phyloP scores from a whole-genome alignment of 2,797 vertebrate genomes.

The Trichosurus vulpecula region DNA sequence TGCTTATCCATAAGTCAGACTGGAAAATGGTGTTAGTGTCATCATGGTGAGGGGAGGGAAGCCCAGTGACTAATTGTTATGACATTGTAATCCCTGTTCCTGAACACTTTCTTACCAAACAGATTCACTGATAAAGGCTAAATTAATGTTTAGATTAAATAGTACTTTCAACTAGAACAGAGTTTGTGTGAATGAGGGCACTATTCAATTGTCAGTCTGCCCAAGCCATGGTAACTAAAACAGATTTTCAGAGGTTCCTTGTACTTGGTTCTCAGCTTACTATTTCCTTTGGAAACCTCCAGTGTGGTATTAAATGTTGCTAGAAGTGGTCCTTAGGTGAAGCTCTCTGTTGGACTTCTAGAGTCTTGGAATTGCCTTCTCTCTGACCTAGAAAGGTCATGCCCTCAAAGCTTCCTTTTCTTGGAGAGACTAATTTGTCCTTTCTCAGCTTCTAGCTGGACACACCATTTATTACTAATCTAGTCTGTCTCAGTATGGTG shows the following conservation, averaged over 20 bases:
- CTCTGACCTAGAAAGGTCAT: neutral
- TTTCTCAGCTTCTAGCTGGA: neutral
- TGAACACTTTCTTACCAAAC: constrained; percentile 11
- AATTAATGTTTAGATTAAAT: constrained; percentile 1
- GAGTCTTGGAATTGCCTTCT: neutral
- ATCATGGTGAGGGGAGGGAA: neutral
- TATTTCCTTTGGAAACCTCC: neutral
- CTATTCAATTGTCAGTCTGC: neutral
- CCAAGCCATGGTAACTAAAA: neutral
- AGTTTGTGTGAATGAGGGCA: neutral
- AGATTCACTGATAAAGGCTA: neutral
- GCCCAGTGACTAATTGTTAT: neutral
- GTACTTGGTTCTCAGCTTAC: neutral
- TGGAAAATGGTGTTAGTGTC: neutral
- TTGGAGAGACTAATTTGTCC: neutral
- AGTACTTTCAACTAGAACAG: neutral
- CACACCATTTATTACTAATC: neutral
- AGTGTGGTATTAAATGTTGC: neutral
- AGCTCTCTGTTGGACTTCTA: neutral
- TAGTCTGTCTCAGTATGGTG: neutral
- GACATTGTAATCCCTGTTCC: neutral
- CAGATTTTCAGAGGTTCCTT: neutral
- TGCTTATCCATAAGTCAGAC: neutral
- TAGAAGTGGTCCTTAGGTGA: neutral
- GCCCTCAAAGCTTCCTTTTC: neutral